These are phyloP conservation scores for Ochropacha duplaris DNA, from an alignment of 2,888 invertebrate species.

Conservation along the genomic window DNA sequence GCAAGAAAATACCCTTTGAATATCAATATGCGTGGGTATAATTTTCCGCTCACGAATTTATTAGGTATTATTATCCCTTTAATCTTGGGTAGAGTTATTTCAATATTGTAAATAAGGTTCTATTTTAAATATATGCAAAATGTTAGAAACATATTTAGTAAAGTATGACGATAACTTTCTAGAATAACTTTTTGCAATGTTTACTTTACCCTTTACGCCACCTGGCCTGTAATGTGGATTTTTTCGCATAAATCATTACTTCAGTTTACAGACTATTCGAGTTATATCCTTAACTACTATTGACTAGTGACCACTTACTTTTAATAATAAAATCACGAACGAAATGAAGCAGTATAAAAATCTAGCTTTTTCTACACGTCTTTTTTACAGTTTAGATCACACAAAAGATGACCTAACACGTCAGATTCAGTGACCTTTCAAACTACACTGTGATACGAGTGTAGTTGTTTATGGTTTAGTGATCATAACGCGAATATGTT, in stretches of 20 bases:
- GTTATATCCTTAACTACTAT: too few relatives aligned
- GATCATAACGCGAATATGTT: constrained; percentile 20
- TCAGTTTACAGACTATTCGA: too few relatives aligned
- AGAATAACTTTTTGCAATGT: too few relatives aligned
- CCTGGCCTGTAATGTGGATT: too few relatives aligned
- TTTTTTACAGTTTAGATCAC: not conserved
- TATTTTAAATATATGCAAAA: too few relatives aligned
- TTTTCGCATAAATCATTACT: too few relatives aligned
- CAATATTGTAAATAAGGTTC: too few relatives aligned
- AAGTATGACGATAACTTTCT: too few relatives aligned
- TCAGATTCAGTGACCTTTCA: constrained; percentile 35
- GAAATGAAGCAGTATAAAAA: not conserved
- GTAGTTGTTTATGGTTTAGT: constrained; percentile 33
- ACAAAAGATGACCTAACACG: constrained; percentile 27
- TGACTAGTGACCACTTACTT: too few relatives aligned
- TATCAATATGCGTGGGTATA: constrained; percentile 37
- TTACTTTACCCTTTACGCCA: too few relatives aligned
- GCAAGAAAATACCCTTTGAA: constrained; percentile 44
- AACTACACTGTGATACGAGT: constrained; percentile 30
- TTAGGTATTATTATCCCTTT: not conserved
- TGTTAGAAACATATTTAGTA: too few relatives aligned
- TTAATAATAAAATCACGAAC: too few relatives aligned
- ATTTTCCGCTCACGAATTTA: not conserved
- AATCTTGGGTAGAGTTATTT: not conserved
- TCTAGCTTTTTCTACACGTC: not conserved